Evolutionary conservation across 2,113 vertebrate genomes (phyloP).

Genomic region (Elanus axillaris): DNA sequence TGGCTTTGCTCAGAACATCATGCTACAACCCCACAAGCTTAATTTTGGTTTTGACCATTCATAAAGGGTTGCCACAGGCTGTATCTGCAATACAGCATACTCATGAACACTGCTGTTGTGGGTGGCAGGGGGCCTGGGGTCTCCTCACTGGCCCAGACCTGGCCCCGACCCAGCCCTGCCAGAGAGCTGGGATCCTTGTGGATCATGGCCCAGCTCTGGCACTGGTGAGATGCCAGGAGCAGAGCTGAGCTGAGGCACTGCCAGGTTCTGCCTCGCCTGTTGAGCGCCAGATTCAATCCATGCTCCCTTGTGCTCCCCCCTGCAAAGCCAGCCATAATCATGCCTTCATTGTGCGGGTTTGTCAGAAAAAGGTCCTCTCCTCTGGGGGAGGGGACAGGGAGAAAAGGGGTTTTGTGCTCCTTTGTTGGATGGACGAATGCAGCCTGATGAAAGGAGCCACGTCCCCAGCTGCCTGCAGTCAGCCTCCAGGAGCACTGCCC

Average conservation of each 20-base stretch:
- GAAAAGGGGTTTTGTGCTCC: background rate
- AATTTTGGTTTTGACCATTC: background rate
- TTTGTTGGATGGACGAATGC: background rate
- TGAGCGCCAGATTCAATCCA: background rate
- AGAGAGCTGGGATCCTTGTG: background rate
- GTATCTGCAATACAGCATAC: background rate
- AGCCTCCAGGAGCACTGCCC: background rate
- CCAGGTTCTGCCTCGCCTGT: background rate
- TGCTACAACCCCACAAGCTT: background rate
- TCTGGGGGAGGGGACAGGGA: background rate
- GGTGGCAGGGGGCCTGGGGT: background rate
- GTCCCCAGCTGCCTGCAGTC: background rate
- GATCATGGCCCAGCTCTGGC: background rate
- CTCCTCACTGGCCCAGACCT: background rate
- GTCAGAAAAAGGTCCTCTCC: background rate
- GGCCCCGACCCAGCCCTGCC: accelerated
- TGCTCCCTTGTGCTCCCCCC: background rate
- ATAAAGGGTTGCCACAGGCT: background rate
- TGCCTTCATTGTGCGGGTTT: background rate
- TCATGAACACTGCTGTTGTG: background rate
- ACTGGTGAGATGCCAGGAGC: background rate
- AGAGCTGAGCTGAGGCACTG: background rate
- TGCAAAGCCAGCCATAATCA: background rate
- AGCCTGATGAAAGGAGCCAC: background rate
- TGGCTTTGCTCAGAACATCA: background rate